Evolutionary conservation across 2,888 invertebrate genomes (phyloP).

Genomic region (Eudasyphora cyanicolor): DNA sequence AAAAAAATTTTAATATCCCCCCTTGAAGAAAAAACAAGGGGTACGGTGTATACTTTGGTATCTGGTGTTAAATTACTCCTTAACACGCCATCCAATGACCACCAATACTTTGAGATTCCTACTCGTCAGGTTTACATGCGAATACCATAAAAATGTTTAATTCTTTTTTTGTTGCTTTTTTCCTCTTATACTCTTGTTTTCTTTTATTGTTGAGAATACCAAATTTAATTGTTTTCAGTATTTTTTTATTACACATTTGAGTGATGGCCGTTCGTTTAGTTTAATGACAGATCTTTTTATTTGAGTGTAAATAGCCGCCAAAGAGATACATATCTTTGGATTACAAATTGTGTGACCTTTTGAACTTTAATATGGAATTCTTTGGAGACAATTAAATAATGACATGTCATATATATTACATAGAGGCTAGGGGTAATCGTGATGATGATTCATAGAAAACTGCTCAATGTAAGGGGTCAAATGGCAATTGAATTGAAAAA

Average conservation of each 20-base stretch:
- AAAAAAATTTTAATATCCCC: background rate
- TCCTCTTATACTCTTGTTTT: background rate
- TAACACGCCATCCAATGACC: background rate
- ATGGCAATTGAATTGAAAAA: background rate
- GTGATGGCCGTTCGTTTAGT: background rate
- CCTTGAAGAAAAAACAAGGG: no score
- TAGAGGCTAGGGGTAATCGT: background rate
- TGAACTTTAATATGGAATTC: background rate
- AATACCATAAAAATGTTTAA: no score
- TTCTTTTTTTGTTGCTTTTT: no score
- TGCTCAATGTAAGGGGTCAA: background rate
- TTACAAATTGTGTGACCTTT: constrained; percentile 12
- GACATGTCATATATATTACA: constrained; percentile 1
- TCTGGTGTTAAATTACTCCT: background rate
- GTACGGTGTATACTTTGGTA: background rate
- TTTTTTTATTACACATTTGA: background rate
- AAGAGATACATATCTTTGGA: background rate
- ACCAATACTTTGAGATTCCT: no score
- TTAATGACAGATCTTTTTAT: background rate
- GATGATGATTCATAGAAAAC: constrained; percentile 11
- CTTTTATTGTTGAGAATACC: background rate
- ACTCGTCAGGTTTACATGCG: no score
- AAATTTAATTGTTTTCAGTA: background rate
- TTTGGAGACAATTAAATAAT: background rate
- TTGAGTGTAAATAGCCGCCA: background rate